Evolutionary conservation across 2,888 invertebrate species (phyloP).

Genomic region (Tenthredo distinguenda): DNA sequence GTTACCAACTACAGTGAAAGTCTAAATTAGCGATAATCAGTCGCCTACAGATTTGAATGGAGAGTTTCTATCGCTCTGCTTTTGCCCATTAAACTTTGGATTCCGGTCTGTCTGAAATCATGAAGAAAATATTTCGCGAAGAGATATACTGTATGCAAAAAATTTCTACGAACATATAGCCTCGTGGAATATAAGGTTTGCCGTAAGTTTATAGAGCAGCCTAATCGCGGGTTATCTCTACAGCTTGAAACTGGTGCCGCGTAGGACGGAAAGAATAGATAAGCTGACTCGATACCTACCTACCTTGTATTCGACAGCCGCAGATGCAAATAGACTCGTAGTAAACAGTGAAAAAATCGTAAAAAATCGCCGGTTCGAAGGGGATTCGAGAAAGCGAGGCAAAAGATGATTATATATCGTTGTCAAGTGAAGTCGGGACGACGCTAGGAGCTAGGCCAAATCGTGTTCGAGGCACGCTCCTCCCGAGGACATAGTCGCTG

Average conservation of each 20-base stretch:
- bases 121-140: neutral
- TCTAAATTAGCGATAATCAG: neutral
- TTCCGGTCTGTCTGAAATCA: neutral
- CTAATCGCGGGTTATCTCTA: neutral
- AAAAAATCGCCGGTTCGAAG: neutral
- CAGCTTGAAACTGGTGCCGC: neutral
- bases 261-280: neutral
- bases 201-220: neutral
- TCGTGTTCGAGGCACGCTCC: neutral
- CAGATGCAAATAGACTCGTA: neutral
- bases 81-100: neutral
- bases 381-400: neutral
- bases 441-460: neutral
- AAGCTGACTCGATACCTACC: neutral
- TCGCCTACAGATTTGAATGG: neutral
- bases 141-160: neutral
- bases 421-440: constrained; percentile 2
- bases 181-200: neutral
- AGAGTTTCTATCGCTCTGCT: neutral
- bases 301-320: neutral
- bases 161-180: neutral
- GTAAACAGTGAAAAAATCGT: neutral
- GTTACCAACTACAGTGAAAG: neutral
- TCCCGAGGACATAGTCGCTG: constrained; percentile 1
- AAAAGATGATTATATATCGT: neutral